These are phyloP conservation scores for Astreopora myriophthalma DNA, from an alignment of 64 coral and sea anemone genomes.

Conservation along the genomic window DNA sequence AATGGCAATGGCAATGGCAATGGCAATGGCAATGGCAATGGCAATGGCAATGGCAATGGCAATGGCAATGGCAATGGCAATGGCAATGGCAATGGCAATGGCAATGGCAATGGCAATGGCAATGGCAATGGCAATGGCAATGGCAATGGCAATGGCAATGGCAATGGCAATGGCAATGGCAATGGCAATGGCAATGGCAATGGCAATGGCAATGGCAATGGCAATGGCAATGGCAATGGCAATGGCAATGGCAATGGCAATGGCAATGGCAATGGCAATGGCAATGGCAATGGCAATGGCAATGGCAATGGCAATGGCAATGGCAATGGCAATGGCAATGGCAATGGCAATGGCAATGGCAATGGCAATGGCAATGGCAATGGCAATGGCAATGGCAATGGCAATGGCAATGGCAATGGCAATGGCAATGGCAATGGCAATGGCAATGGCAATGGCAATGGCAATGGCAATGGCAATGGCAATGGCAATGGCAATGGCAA, in stretches of 20 bases:
- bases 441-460: too few relatives aligned
- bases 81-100: neutral
- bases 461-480: too few relatives aligned
- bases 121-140: neutral
- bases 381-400: too few relatives aligned
- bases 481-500: too few relatives aligned
- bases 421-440: too few relatives aligned
- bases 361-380: too few relatives aligned
- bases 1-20: neutral
- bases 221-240: neutral
- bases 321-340: too few relatives aligned
- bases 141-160: neutral
- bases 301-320: too few relatives aligned
- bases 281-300: neutral
- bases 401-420: too few relatives aligned
- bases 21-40: neutral
- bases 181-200: neutral
- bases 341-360: too few relatives aligned
- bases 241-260: neutral
- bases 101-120: neutral
- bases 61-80: conserved; percentile 5
- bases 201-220: neutral
- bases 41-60: neutral
- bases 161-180: neutral
- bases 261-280: neutral